Percentiles rank a stretch among this genome's conserved stretches.
Conservation (phyloP, 2,888 invertebrate genomes). For the Mongoloraphidia duomilia region DNA sequence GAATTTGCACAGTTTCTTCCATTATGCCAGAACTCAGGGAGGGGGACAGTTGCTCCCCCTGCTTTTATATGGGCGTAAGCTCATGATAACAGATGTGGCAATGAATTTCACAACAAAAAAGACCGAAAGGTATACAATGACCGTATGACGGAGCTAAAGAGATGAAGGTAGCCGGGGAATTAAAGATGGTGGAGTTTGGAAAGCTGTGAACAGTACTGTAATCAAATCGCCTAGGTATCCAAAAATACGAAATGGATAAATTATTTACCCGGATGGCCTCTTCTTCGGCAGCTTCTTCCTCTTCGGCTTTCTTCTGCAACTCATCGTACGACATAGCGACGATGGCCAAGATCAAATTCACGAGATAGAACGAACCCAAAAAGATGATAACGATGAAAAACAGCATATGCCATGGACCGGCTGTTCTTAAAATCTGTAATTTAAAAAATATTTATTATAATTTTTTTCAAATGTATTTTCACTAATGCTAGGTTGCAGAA, state of each 20-base stretch:
- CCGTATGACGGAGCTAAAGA: too few relatives aligned
- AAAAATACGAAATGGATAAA: constrained; percentile 5
- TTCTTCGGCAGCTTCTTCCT: constrained; percentile 90
- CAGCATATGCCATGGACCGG: constrained; percentile 94
- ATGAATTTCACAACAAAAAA: too few relatives aligned
- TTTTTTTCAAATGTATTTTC: constrained; percentile 4
- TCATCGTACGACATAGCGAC: constrained; percentile 99
- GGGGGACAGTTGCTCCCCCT: too few relatives aligned
- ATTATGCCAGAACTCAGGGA: too few relatives aligned
- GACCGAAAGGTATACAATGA: too few relatives aligned
- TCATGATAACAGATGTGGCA: too few relatives aligned
- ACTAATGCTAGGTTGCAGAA: too few relatives aligned
- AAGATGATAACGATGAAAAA: constrained; percentile 99
- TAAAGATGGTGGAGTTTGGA: background rate
- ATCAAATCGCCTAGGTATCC: background rate
- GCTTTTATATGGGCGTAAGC: too few relatives aligned
- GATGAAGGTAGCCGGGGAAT: background rate
- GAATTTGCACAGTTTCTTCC: too few relatives aligned
- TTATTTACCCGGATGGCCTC: constrained; percentile 70
- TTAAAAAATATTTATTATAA: background rate
- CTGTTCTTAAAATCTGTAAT: constrained; percentile 71
- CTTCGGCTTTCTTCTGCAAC: constrained; percentile 93
- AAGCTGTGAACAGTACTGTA: too few relatives aligned
- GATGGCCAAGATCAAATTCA: constrained; percentile 98
- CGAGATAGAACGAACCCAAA: constrained; percentile 96